phyloP scores from a whole-genome alignment of 2,113 vertebrate species.

The Hippocampus zosterae region DNA sequence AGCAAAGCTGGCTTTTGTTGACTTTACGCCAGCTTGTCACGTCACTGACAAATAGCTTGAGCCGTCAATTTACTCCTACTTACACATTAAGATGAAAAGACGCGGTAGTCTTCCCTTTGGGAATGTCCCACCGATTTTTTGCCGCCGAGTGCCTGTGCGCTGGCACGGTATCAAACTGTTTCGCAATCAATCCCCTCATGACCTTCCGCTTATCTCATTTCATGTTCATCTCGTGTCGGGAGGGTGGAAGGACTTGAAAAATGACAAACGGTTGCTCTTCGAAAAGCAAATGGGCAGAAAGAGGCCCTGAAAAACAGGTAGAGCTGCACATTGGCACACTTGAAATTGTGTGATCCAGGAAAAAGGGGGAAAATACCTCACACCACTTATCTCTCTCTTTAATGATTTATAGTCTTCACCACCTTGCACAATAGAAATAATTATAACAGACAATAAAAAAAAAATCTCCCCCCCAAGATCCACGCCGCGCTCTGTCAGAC shows the following conservation, averaged over 20 bases:
- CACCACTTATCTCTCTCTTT: no score
- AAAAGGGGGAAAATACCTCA: no score
- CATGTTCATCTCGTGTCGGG: conserved; percentile 42
- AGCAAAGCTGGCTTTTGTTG: not conserved
- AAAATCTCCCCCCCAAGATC: no score
- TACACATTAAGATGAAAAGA: not conserved
- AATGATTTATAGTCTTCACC: no score
- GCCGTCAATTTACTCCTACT: not conserved
- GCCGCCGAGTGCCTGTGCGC: conserved; percentile 7
- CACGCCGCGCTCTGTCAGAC: no score
- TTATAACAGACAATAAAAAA: not conserved
- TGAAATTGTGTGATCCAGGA: not conserved
- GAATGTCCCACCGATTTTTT: conserved; percentile 11
- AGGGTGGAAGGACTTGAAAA: conserved; percentile 50
- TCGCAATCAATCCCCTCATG: conserved; percentile 62
- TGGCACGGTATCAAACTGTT: conserved; percentile 34
- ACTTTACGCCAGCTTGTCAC: conserved; percentile 1
- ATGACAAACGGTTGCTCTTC: conserved; percentile 52
- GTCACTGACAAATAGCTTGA: conserved; percentile 3
- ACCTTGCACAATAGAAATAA: no score
- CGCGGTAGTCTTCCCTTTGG: not conserved
- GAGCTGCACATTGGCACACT: not conserved
- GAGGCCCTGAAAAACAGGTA: conserved; percentile 2
- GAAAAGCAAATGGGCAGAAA: conserved; percentile 2
- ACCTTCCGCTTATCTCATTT: conserved; percentile 41